Evolutionary conservation across 2,888 invertebrate genomes (phyloP).

Genomic region (Lasius platythorax): DNA sequence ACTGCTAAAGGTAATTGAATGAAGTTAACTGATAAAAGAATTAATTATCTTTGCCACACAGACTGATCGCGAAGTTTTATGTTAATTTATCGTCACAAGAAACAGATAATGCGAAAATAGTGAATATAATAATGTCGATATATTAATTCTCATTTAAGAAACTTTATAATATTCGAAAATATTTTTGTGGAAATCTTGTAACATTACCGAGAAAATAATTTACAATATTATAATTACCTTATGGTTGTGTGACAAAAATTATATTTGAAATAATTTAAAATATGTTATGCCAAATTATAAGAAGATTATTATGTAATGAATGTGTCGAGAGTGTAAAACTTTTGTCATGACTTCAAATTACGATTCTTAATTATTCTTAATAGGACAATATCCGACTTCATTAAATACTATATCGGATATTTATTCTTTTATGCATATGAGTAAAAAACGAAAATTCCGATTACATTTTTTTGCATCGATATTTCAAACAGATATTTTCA

Average conservation of each 20-base stretch:
- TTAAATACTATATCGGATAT: slow-evolving; percentile 25
- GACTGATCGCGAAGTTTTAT: slow-evolving; percentile 42
- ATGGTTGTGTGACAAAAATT: slow-evolving; percentile 59
- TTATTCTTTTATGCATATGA: slow-evolving; percentile 1
- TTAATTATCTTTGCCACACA: slow-evolving; percentile 63
- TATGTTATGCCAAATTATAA: slow-evolving; percentile 75
- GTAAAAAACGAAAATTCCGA: slow-evolving; percentile 5
- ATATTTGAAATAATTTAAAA: slow-evolving; percentile 70
- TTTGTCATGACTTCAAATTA: slow-evolving; percentile 52
- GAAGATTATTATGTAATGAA: slow-evolving; percentile 74
- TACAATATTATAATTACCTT: not conserved
- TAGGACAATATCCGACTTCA: slow-evolving; percentile 17
- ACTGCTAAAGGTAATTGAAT: slow-evolving; percentile 72
- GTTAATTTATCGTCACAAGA: not conserved
- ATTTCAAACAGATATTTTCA: not conserved
- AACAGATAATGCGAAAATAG: not conserved
- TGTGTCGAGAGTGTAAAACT: slow-evolving; percentile 74
- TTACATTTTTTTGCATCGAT: not conserved
- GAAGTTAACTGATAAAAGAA: slow-evolving; percentile 63
- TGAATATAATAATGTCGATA: not conserved
- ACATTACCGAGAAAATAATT: not conserved
- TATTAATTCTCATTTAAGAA: not conserved
- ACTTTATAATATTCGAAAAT: not conserved
- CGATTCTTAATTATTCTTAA: slow-evolving; percentile 15
- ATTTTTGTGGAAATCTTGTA: not conserved